phyloP scores from a whole-genome alignment of 2,113 vertebrate species.

The Catharus minimus region DNA sequence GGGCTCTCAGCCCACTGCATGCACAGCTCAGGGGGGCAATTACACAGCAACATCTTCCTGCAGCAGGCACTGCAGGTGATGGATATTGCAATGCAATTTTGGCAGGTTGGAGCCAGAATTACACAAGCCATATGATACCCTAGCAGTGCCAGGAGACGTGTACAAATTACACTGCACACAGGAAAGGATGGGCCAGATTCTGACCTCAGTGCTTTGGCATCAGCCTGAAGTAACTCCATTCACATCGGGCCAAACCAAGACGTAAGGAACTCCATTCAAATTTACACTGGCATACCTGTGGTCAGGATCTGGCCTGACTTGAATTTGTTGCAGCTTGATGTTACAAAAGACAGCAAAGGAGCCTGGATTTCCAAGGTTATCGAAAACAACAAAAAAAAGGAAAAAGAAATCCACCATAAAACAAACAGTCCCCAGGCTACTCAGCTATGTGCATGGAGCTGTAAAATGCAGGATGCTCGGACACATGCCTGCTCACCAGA shows the following conservation, averaged over 20 bases:
- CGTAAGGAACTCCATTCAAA: slow-evolving; percentile 57
- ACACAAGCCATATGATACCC: slow-evolving; percentile 44
- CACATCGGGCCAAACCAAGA: slow-evolving; percentile 52
- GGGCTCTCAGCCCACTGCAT: background rate
- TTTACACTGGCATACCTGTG: slow-evolving; percentile 64
- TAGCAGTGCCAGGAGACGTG: background rate
- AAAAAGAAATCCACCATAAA: background rate
- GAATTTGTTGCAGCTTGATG: slow-evolving; percentile 43
- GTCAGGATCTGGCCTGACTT: slow-evolving; percentile 63
- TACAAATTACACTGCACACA: slow-evolving; percentile 25
- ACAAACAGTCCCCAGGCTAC: background rate
- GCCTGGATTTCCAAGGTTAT: slow-evolving; percentile 55
- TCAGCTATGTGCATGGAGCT: background rate
- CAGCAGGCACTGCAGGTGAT: background rate
- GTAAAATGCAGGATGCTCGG: background rate
- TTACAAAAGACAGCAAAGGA: slow-evolving; percentile 31
- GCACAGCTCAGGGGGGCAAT: background rate
- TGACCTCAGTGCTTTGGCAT: slow-evolving; percentile 62
- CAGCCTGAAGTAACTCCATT: slow-evolving; percentile 54
- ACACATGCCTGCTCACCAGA: background rate
- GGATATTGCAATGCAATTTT: background rate
- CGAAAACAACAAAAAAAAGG: background rate
- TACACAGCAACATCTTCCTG: background rate
- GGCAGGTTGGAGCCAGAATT: slow-evolving; percentile 2
- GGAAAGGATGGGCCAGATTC: slow-evolving; percentile 59